Percentiles rank a stretch among this genome's conserved stretches.
These are phyloP conservation scores for Leptinotarsa defecta DNA, from an alignment of 1,140 invertebrate genomes.

Conservation along the genomic window DNA sequence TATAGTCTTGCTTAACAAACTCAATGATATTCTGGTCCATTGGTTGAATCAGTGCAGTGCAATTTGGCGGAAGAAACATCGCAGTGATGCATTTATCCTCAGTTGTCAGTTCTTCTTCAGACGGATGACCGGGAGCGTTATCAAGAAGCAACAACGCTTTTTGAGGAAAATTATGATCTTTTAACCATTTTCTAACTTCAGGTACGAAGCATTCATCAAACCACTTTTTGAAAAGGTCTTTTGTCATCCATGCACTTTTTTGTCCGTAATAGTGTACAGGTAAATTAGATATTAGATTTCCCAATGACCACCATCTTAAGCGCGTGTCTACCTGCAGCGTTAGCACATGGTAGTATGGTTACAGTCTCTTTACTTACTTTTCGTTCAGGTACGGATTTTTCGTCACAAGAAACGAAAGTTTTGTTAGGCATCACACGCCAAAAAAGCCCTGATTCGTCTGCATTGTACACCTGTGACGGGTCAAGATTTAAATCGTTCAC, in stretches of 20 bases:
- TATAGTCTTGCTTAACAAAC: constrained; percentile 49
- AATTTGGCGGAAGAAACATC: constrained; percentile 55
- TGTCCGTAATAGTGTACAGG: constrained; percentile 33
- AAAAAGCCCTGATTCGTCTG: constrained; percentile 55
- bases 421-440: constrained; percentile 53
- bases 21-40: constrained; percentile 51
- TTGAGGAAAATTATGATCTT: constrained; percentile 53
- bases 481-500: constrained; percentile 47
- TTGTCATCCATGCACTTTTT: constrained; percentile 53
- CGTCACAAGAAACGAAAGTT: constrained; percentile 46
- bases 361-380: constrained; percentile 54
- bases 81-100: constrained; percentile 50
- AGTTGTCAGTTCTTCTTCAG: constrained; percentile 31
- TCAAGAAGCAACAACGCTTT: constrained; percentile 55
- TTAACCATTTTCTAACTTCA: constrained; percentile 50
- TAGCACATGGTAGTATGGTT: constrained; percentile 52
- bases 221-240: constrained; percentile 52
- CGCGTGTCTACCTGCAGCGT: constrained; percentile 46
- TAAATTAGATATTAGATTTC: constrained; percentile 52
- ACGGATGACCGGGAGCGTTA: constrained; percentile 44
- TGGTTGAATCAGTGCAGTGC: constrained; percentile 50
- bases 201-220: constrained; percentile 52
- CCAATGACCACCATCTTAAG: constrained; percentile 52
- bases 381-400: constrained; percentile 47
- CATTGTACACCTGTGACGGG: constrained; percentile 54